Percentiles rank a stretch among this genome's conserved stretches.
phyloP scores from a whole-genome alignment of 1,140 invertebrate genomes.

The Drosophila equinoxialis region DNA sequence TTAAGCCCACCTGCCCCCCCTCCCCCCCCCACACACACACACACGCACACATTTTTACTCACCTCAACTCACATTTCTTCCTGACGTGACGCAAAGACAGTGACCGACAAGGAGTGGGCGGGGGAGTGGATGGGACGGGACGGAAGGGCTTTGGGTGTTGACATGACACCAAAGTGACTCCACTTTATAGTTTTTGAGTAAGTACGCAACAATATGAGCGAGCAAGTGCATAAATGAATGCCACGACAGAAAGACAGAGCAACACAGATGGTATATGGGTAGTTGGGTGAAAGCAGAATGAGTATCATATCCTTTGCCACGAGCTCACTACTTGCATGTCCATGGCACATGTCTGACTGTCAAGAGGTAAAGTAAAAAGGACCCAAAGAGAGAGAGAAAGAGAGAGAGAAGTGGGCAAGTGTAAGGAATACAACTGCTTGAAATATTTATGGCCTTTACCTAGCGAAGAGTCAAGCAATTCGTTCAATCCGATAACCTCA shows the following conservation, averaged over 20 bases:
- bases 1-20: slow-evolving; percentile 2
- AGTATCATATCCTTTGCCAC: slow-evolving; percentile 1
- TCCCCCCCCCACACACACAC: not conserved
- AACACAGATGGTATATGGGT: not conserved
- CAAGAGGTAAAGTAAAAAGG: slow-evolving; percentile 1
- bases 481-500: not conserved
- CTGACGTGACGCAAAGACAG: not conserved
- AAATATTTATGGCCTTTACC: slow-evolving; percentile 6
- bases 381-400: not conserved
- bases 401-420: not conserved
- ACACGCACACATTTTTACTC: not conserved
- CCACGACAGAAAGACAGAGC: slow-evolving; percentile 35
- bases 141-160: slow-evolving; percentile 31
- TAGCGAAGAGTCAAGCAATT: not conserved
- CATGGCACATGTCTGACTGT: slow-evolving; percentile 50
- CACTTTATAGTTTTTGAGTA: slow-evolving; percentile 63
- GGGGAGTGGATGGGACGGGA: not conserved
- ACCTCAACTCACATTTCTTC: not conserved
- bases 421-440: not conserved
- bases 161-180: slow-evolving; percentile 58
- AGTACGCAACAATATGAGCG: slow-evolving; percentile 56
- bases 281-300: not conserved
- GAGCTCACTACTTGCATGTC: slow-evolving; percentile 30
- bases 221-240: slow-evolving; percentile 67
- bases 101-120: not conserved